Evolutionary conservation across 2,888 invertebrate genomes (phyloP), one percentile per base, ranked within the genome.

Genomic region (Aphrophora alni): DNA sequence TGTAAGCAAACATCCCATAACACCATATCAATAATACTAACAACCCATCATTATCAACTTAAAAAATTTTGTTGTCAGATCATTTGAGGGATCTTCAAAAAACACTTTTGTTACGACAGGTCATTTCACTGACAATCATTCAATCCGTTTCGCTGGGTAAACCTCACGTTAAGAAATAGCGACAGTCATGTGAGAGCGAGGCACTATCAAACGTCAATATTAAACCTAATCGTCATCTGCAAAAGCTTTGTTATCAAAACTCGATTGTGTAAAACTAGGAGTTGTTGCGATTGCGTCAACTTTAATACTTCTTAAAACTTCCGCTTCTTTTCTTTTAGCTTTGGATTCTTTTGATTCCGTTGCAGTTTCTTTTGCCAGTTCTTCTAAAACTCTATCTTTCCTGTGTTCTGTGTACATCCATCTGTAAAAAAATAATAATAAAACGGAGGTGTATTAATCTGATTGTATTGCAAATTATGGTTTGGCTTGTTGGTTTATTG

Each of bases 361-460:
- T 24, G 38, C 71, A 0, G 27, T 59, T 38, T 38, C 77, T 70
- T 77, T 69, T 8, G 25, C 68, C 4, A 70, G 24, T 72, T 72
- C 75, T 8, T 44, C 80, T 7, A 76, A 21, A 14, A 59, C 26
- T 38, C 81, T 77, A 77, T 93, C 91, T 85, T 91, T 91, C 85
- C 91, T 92, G 85, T 93, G 92, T 76, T 93, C 93, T 83, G 91
- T 88, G 87, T 93, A 93, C 87, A 94, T 89, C 93, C 93, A 94
- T 80, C 93, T 93, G 87, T 77, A 90, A 90, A n/a, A n/a, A n/a
- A n/a, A n/a, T n/a, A n/a, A n/a, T n/a, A n/a, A n/a, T n/a, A n/a
- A 80, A 69, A 81, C 0, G 44, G 21, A 38, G 28, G 28, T 38
- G 24, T 69, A 14, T 26, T 51, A 71, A n/a, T n/a, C n/a, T n/a